Evolutionary conservation across 2,888 invertebrate genomes (phyloP), one percentile per base, ranked within the genome.

Genomic region (Rhynchonema sp.): DNA sequence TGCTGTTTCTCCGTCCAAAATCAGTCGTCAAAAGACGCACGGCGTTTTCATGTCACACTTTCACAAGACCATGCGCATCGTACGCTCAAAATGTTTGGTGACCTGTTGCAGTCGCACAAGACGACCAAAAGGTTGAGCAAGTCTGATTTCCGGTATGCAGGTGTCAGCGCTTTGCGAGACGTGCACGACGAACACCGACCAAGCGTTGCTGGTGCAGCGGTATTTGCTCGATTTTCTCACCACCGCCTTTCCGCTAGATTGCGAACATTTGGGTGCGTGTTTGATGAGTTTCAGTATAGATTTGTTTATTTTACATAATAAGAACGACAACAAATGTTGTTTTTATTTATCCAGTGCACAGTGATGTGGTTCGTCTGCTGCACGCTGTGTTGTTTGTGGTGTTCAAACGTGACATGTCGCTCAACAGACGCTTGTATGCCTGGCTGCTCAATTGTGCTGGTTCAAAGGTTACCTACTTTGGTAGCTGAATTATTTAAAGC

Each of bases 331-430:
- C n/a, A n/a, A n/a, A n/a, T 29, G 22, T 30, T 25, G 25, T 53
- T 28, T 79, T 58, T 73, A 13, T 38, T 38, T 6, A 13, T 17
- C 38, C 6, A 17, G 38, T 74, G 2, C 67, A 68, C 38, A 76
- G 80, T 13, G 85, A 87, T 71, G 80, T 85, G 79, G 81, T 83
- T 56, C 79, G 80, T 60, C 75, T 86, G 63, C 82, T 85, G 9
- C 84, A 83, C 28, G 82, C 85, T 60, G 83, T 84, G 29, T 75
- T 88, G 58, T 76, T 75, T 63, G 78, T 80, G 1, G 83, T 90
- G 63, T 75, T 89, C 57, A 77, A 88, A 54, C 77, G 90, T 62
- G 89, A 90, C 72, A 88, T 88, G 85, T 88, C 87, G 30, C 78
- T 90, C 22, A 90, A 90, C 73, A 80, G 85, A n/a, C 49, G 49